Conservation (phyloP, 2,113 vertebrate species). For the Merops nubicus region DNA sequence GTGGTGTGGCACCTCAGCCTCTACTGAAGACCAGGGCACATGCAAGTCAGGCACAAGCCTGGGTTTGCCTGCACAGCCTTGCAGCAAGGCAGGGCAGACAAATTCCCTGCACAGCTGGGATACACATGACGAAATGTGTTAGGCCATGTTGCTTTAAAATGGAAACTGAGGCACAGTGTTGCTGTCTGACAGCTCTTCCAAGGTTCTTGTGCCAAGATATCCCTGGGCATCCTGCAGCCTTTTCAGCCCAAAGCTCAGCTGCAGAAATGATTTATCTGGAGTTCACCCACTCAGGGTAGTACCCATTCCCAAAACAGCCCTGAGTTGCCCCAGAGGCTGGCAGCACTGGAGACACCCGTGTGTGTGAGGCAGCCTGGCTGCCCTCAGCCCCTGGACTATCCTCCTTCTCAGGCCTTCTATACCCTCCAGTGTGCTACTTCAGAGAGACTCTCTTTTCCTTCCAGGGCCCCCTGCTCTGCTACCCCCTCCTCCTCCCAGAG, state of each 20-base stretch:
- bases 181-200: not conserved
- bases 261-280: not conserved
- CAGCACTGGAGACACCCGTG: not conserved
- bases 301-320: not conserved
- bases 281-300: not conserved
- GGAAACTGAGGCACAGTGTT: not conserved
- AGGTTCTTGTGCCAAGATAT: not conserved
- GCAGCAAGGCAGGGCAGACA: not conserved
- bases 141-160: not conserved
- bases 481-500: rapidly evolving
- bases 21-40: not conserved
- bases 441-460: not conserved
- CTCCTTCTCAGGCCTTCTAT: not conserved
- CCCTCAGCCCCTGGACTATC: not conserved
- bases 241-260: not conserved
- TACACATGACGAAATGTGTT: rapidly evolving
- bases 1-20: not conserved
- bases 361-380: not conserved
- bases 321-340: not conserved
- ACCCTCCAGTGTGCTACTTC: not conserved
- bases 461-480: rapidly evolving
- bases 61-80: not conserved
- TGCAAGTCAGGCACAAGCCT: rapidly evolving
- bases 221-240: not conserved
- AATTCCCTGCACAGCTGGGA: not conserved